A percentile compares a stretch with the other conserved stretches of the same genome.
Conservation (phyloP, 64 coral and sea anemone species). For the Astreopora myriophthalma region DNA sequence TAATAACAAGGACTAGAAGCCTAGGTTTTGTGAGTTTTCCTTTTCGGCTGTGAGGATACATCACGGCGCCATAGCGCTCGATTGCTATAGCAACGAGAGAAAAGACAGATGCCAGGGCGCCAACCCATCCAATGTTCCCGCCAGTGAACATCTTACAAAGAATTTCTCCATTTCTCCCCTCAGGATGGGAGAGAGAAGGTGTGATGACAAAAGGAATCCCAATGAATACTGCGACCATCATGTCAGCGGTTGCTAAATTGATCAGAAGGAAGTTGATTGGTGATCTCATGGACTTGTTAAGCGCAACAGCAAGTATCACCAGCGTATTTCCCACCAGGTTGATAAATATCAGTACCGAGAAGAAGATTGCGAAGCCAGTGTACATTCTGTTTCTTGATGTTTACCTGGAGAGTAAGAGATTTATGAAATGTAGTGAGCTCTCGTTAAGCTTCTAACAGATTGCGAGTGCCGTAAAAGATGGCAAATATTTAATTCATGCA, state of each 20-base stretch:
- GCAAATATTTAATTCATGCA: too few relatives aligned
- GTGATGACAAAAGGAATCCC: slow-evolving; percentile 48
- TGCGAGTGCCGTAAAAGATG: neutral
- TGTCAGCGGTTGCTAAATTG: slow-evolving; percentile 82
- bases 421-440: neutral
- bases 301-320: slow-evolving; percentile 65
- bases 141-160: slow-evolving; percentile 79
- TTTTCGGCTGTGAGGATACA: slow-evolving; percentile 65
- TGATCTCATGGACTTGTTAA: slow-evolving; percentile 72
- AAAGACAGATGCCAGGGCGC: slow-evolving; percentile 74
- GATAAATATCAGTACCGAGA: slow-evolving; percentile 48
- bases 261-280: slow-evolving; percentile 84
- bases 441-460: neutral
- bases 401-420: neutral
- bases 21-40: slow-evolving; percentile 63
- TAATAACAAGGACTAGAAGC: slow-evolving; percentile 46
- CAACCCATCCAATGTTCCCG: slow-evolving; percentile 78
- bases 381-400: slow-evolving; percentile 3
- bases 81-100: slow-evolving; percentile 79
- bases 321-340: slow-evolving; percentile 81
- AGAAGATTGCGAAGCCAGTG: slow-evolving; percentile 27
- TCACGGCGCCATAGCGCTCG: slow-evolving; percentile 75
- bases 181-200: slow-evolving; percentile 46
- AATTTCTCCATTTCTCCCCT: slow-evolving; percentile 50
- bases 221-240: slow-evolving; percentile 72